Evolutionary conservation across 2,888 invertebrate genomes (phyloP), one percentile per base, ranked within the genome.

Genomic region (Xanthorhoe designata): DNA sequence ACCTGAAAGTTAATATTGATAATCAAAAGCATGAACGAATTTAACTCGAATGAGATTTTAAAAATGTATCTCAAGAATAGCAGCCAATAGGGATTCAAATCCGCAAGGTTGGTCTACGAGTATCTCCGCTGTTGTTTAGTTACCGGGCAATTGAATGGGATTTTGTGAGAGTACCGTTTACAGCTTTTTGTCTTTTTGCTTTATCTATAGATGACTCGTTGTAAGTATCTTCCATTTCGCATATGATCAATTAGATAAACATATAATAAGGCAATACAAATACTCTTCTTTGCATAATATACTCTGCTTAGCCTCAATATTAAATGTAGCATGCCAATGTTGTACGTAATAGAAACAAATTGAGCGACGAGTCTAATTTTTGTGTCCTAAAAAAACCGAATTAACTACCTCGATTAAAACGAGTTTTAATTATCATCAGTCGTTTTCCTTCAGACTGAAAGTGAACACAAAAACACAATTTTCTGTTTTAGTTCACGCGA

Each of bases 1-100:
- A 80, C 96, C 96, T 93, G 82, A 49, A 82, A 83, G 15, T 15
- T 19, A 0, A 52, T 2, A 42, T 59, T 51, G 1, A 38, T 51
- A 7, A 18, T 42, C 24, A 24, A 24, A 45, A 42, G 24, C 15
- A 32, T 32, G 6, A 3, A 4, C 32, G 32, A 24, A 24, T 24
- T 3, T 24, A 24, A n/a, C n/a, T 24, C 2, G 24, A 24, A 24
- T 24, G 24, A 24, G 4, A 24, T 24, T 3, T 24, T n/a, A n/a
- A n/a, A n/a, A 24, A 24, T 24, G 24, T 24, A 1, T 24, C 24
- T 24, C 24, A 24, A 24, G 4, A 24, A 24, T 24, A 3, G 1
- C 24, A 24, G 2, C 1, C 24, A 24, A 4, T 3, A 3, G 24
- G 4, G 24, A 24, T 24, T 24, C 24, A 4, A 24, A 24, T 24